phyloP scores from a whole-genome alignment of 1,140 invertebrate genomes.

The Nasonia giraulti region DNA sequence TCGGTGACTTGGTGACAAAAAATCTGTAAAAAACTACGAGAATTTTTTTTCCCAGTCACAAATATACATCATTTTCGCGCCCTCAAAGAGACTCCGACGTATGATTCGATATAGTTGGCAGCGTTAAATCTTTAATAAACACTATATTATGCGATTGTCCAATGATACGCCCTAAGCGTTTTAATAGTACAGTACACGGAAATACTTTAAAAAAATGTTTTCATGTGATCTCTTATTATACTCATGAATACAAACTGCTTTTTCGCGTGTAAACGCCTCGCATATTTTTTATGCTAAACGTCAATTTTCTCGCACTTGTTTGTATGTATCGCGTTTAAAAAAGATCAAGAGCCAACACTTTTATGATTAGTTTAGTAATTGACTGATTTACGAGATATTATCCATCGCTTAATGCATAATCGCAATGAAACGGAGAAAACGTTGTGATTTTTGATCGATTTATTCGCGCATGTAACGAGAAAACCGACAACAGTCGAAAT shows the following conservation, averaged over 20 bases:
- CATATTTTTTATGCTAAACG: constrained; percentile 20
- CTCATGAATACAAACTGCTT: constrained; percentile 20
- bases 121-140: not conserved
- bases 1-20: too few relatives aligned
- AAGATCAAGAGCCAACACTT: not conserved
- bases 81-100: not conserved
- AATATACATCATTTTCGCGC: not conserved
- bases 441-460: not conserved
- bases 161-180: not conserved
- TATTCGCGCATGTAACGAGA: not conserved
- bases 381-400: constrained; percentile 3
- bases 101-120: not conserved
- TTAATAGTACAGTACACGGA: not conserved
- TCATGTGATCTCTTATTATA: constrained; percentile 2
- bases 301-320: not conserved
- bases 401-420: not conserved
- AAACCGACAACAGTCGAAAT: not conserved
- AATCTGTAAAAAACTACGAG: too few relatives aligned
- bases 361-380: constrained; percentile 27
- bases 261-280: not conserved
- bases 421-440: not conserved
- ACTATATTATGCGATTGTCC: not conserved
- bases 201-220: constrained; percentile 10
- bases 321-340: constrained; percentile 1
- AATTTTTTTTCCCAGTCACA: too few relatives aligned